Evolutionary conservation across 2,113 vertebrate genomes (phyloP).

Genomic region (Deroptyus accipitrinus): DNA sequence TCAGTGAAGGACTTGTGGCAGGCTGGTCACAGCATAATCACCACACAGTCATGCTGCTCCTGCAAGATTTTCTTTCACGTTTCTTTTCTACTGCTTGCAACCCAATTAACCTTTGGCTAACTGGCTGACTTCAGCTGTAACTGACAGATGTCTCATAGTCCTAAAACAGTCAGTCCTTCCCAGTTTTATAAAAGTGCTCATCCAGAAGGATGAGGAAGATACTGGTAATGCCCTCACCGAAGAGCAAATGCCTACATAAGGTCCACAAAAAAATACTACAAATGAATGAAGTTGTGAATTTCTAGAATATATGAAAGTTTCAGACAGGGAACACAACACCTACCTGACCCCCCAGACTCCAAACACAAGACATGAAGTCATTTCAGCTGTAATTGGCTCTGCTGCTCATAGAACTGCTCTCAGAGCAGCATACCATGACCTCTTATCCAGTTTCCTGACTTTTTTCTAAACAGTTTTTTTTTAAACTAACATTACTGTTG

Average conservation of each 20-base stretch:
- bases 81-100: background rate
- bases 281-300: background rate
- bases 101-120: background rate
- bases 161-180: background rate
- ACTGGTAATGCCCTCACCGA: background rate
- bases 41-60: background rate
- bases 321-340: background rate
- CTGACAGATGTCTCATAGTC: background rate
- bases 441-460: background rate
- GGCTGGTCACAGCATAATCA: background rate
- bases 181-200: background rate
- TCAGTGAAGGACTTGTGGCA: background rate
- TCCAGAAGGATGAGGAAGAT: background rate
- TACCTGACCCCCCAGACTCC: background rate
- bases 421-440: background rate
- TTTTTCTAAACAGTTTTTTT: background rate
- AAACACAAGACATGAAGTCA: background rate
- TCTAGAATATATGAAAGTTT: background rate
- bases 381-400: background rate
- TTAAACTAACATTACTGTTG: background rate
- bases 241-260: background rate
- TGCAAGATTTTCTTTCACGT: background rate
- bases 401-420: background rate
- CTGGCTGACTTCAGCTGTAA: background rate
- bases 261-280: fast-evolving